phyloP scores from a whole-genome alignment of 1,140 invertebrate genomes.

The Thereuonema tuberculata region DNA sequence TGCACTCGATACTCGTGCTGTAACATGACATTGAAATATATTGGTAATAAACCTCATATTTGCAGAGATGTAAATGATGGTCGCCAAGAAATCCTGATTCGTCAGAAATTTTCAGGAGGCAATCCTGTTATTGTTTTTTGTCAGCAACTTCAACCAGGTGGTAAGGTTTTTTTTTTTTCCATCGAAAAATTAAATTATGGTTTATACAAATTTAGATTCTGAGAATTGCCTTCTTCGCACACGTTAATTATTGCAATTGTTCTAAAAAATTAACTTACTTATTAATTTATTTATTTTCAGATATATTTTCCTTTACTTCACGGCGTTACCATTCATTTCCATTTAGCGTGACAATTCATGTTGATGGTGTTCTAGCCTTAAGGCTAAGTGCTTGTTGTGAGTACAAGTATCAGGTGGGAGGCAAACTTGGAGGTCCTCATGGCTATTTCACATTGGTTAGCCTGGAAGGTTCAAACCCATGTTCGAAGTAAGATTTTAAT shows the following conservation, averaged over 20 bases:
- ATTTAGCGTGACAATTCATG: conserved; percentile 32
- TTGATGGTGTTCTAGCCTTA: conserved; percentile 28
- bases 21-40: not conserved
- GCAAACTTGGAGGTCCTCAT: conserved; percentile 27
- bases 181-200: no score
- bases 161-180: not conserved
- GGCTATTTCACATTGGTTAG: conserved; percentile 29
- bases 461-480: conserved; percentile 26
- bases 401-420: conserved; percentile 28
- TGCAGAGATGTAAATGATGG: conserved; percentile 1
- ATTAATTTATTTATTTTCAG: conserved; percentile 17
- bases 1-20: not conserved
- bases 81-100: not conserved
- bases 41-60: not conserved
- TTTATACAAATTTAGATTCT: not conserved
- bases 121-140: conserved; percentile 5
- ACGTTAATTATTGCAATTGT: no score
- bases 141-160: not conserved
- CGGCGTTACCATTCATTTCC: conserved; percentile 32
- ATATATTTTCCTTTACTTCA: conserved; percentile 29
- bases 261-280: no score
- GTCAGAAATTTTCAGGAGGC: not conserved
- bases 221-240: no score
- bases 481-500: conserved; percentile 31
- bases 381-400: conserved; percentile 34